Evolutionary conservation across 2,888 invertebrate species (phyloP).

Genomic region (Andrena minutula): DNA sequence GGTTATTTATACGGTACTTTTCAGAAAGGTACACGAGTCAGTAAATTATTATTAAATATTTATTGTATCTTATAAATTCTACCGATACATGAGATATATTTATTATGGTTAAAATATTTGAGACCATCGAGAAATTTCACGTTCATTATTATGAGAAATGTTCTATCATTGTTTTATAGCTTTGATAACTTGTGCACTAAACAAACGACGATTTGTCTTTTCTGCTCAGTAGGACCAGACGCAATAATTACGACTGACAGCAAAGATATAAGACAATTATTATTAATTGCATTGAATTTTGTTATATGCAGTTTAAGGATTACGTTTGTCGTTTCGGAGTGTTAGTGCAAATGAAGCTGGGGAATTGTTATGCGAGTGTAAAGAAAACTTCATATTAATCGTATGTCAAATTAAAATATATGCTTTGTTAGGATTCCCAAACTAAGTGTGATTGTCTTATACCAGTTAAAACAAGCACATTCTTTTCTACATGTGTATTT

Average conservation of each 20-base stretch:
- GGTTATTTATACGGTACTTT: slow-evolving; percentile 69
- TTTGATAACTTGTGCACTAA: slow-evolving; percentile 60
- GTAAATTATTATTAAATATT: slow-evolving; percentile 60
- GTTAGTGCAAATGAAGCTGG: slow-evolving; percentile 66
- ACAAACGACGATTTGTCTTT: slow-evolving; percentile 58
- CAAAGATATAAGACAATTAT: slow-evolving; percentile 53
- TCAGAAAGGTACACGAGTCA: slow-evolving; percentile 61
- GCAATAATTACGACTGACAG: slow-evolving; percentile 64
- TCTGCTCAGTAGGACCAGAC: slow-evolving; percentile 64
- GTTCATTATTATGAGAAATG: slow-evolving; percentile 15
- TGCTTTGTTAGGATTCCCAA: slow-evolving; percentile 80
- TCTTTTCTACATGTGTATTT: neutral
- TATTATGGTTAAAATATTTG: slow-evolving; percentile 62
- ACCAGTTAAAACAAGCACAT: slow-evolving; percentile 3
- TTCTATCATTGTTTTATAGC: slow-evolving; percentile 61
- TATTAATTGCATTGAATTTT: slow-evolving; percentile 55
- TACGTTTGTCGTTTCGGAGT: slow-evolving; percentile 65
- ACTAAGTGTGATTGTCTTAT: slow-evolving; percentile 31
- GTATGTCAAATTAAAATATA: slow-evolving; percentile 76
- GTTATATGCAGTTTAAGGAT: slow-evolving; percentile 47
- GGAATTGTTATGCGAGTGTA: slow-evolving; percentile 74
- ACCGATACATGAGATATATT: slow-evolving; percentile 62
- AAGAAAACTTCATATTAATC: slow-evolving; percentile 69
- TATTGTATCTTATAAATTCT: slow-evolving; percentile 66
- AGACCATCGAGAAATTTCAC: slow-evolving; percentile 36